A percentile compares a stretch with the other conserved stretches of the same genome.
Evolutionary conservation across 2,888 invertebrate species (phyloP).

Genomic region (Eristalinus aeneus): DNA sequence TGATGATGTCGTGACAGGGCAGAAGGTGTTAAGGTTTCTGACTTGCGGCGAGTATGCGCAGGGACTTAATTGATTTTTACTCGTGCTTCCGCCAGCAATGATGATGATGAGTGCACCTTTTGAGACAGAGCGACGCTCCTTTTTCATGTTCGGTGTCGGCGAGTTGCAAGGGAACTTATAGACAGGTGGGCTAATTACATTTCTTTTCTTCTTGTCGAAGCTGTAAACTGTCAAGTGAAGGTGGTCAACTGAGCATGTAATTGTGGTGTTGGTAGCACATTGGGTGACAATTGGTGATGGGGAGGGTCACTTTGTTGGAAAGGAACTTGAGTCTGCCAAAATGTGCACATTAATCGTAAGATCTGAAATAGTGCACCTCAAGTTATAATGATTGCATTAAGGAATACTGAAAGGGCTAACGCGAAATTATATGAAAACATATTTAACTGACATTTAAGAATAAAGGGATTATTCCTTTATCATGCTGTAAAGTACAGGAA

Average conservation of each 20-base stretch:
- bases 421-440: no score
- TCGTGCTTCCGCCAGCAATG: background rate
- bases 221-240: background rate
- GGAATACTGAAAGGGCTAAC: no score
- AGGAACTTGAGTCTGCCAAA: no score
- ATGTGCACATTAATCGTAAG: no score
- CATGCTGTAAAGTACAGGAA: no score
- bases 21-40: slow-evolving; percentile 21
- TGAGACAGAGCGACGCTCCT: background rate
- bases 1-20: slow-evolving; percentile 18
- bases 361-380: no score
- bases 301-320: background rate
- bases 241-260: background rate
- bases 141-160: background rate
- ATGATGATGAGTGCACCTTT: background rate
- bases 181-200: background rate
- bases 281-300: background rate
- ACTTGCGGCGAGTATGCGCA: slow-evolving; percentile 1
- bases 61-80: slow-evolving; percentile 41
- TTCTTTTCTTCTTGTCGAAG: background rate
- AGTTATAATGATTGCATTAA: no score
- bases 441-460: no score
- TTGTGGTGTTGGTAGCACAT: background rate
- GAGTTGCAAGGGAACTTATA: background rate
- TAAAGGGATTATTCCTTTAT: no score